These are phyloP conservation scores for Cryptoleucopteryx plumbea DNA, from an alignment of 2,113 vertebrate genomes.

Conservation along the genomic window DNA sequence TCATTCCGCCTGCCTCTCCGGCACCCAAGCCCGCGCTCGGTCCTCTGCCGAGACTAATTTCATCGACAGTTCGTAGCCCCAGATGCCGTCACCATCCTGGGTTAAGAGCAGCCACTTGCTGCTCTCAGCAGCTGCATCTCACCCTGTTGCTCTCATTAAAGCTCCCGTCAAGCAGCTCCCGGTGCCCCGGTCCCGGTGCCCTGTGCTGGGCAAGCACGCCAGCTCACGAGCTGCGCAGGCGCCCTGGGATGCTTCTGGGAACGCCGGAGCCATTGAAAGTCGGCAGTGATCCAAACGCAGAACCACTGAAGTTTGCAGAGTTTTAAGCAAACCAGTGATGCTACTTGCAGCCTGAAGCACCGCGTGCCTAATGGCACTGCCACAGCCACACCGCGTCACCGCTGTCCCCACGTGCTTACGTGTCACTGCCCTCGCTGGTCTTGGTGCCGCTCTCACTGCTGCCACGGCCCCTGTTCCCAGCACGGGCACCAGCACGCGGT, in stretches of 20 bases:
- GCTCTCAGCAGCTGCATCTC: neutral
- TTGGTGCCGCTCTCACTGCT: neutral
- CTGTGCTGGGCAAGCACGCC: too few species aligned
- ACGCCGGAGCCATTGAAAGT: rapidly evolving
- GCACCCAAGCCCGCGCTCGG: rapidly evolving
- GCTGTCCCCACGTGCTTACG: neutral
- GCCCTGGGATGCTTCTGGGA: neutral
- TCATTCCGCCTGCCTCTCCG: neutral
- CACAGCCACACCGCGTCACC: neutral
- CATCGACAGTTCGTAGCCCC: neutral
- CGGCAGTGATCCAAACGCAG: rapidly evolving
- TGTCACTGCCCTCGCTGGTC: neutral
- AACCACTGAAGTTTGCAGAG: neutral
- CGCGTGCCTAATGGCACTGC: rapidly evolving
- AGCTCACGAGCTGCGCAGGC: rapidly evolving
- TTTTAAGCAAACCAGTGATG: neutral
- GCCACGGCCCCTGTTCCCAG: neutral
- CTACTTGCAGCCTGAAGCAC: neutral
- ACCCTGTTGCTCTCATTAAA: neutral
- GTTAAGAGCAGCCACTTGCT: neutral
- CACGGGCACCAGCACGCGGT: neutral
- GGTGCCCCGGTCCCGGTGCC: rapidly evolving
- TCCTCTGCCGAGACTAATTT: neutral
- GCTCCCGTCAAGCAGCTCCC: neutral
- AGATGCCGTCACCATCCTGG: rapidly evolving